Base-by-base conservation (phyloP, 2,797 vertebrate species). In the Falco peregrinus region DNA sequence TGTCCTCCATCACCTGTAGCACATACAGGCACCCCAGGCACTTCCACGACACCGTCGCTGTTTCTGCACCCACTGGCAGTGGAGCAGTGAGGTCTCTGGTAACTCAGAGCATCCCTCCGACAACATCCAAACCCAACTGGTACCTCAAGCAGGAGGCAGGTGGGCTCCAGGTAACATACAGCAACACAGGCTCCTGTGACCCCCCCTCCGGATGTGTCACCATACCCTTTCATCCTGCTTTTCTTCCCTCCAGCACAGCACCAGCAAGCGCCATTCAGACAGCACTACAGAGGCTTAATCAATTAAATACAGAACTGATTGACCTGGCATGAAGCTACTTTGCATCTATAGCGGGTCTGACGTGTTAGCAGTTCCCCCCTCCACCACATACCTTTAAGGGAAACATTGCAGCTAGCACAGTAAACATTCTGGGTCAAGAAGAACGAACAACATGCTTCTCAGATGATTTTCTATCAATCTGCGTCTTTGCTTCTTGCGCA, bases 31-130 rank as follows among this genome's bases (percentile, higher is more conserved):
- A 4, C 47, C 76, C 17, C 15, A 29, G 28, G 47, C 25, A 35
- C 6, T 39, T 39, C 39, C 64, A 41, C 4, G 1, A 15, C 45
- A 3, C 21, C 1, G 6, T 3, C 2, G 3, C 10, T 8, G 3
- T 16, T 61, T 43, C 77, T 17, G 37, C 45, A 16, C 2, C n/a
- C 45, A 19, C 45, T 18, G 45, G 8, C 45, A 45, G 17, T 45
- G 13, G 33, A n/a, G 29, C 19, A 12, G 64, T 41, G 1, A 0
- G 31, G 43, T 2, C 41, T 6, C 73, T 3, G 11, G 3, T 13
- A 35, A 29, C 24, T 20, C 17, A 1, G 69, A 50, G 13, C 63
- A 7, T 4, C 7, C 59, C 65, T 57, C 11, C 2, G 33, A 9
- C 1, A 7, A 15, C 11, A 35, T 37, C 19, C 41, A 21, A 74